Conservation (phyloP, 2,113 vertebrate species). For the Maccullochella peelii region DNA sequence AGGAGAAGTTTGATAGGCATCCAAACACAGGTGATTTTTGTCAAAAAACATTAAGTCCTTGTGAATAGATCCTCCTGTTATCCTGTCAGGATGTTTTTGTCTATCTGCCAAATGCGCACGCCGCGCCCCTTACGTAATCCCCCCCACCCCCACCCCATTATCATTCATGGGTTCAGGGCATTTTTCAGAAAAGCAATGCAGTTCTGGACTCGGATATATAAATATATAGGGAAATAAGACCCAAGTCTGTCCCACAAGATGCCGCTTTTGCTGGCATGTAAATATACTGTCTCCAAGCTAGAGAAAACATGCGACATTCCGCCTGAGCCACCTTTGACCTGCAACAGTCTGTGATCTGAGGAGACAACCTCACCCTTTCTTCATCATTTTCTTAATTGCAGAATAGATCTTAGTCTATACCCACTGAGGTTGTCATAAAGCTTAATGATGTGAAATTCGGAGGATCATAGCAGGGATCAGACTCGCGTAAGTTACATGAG, state of each 20-base stretch:
- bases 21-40: slow-evolving; percentile 17
- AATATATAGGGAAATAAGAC: neutral
- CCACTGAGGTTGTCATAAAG: slow-evolving; percentile 17
- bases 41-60: slow-evolving; percentile 48
- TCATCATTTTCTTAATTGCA: slow-evolving; percentile 22
- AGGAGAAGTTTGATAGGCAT: slow-evolving; percentile 19
- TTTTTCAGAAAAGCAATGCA: slow-evolving; percentile 40
- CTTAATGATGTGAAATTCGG: slow-evolving; percentile 31
- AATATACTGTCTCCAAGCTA: slow-evolving; percentile 10
- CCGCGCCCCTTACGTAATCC: slow-evolving; percentile 56
- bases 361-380: slow-evolving; percentile 21
- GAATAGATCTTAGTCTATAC: slow-evolving; percentile 16
- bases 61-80: slow-evolving; percentile 33
- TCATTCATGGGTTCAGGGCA: slow-evolving; percentile 57
- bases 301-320: slow-evolving; percentile 67
- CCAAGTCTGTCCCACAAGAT: neutral
- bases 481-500: slow-evolving; percentile 51
- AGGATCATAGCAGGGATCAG: slow-evolving; percentile 56
- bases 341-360: slow-evolving; percentile 25
- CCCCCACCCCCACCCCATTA: slow-evolving; percentile 17
- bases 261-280: neutral
- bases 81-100: slow-evolving; percentile 49
- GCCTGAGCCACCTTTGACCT: slow-evolving; percentile 59
- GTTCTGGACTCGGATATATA: slow-evolving; percentile 20
- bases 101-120: slow-evolving; percentile 64